Conservation (phyloP, 2,888 invertebrate genomes). For the Ctenicera cuprea region DNA sequence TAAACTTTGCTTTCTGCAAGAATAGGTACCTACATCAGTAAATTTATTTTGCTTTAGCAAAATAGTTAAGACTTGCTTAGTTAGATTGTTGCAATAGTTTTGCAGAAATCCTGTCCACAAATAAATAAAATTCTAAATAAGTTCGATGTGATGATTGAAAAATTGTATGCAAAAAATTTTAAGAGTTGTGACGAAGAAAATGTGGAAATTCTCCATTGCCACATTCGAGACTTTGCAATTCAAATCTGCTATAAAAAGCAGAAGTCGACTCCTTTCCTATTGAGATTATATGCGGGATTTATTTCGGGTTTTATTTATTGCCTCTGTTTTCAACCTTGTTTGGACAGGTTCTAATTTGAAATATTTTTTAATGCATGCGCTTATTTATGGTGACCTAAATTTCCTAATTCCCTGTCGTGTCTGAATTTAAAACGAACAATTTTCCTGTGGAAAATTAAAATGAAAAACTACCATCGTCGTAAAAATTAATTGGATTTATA, state of each 20-base stretch:
- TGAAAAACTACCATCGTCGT: no score
- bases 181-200: not conserved
- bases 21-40: no score
- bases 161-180: no score
- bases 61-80: no score
- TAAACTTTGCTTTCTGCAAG: no score
- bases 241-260: slow-evolving; percentile 21
- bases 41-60: no score
- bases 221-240: slow-evolving; percentile 15
- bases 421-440: not conserved
- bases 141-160: no score
- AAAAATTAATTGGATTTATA: no score
- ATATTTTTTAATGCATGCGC: slow-evolving; percentile 12
- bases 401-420: not conserved
- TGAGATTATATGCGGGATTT: slow-evolving; percentile 20
- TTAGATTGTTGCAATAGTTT: no score
- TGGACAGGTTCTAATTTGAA: slow-evolving; percentile 12
- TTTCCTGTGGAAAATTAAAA: not conserved
- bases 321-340: slow-evolving; percentile 3
- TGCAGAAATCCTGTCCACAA: no score
- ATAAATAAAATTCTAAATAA: no score
- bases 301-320: slow-evolving; percentile 24
- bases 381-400: slow-evolving; percentile 4
- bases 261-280: slow-evolving; percentile 1
- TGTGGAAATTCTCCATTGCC: slow-evolving; percentile 5